Conservation (phyloP, 2,888 invertebrate genomes). For the Coleophora flavipennella region DNA sequence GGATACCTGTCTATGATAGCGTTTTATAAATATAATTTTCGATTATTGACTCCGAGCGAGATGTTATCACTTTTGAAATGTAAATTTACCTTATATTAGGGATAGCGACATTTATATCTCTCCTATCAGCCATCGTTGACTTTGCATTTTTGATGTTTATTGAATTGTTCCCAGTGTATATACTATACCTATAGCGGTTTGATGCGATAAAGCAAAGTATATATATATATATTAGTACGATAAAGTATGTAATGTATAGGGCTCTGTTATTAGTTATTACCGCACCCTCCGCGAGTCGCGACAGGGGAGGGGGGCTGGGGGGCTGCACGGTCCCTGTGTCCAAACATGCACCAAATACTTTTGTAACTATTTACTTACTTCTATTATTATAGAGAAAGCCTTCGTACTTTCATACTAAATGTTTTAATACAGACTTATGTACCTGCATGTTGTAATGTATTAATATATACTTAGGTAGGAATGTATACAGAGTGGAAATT, state of each 20-base stretch:
- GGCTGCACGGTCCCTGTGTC: not conserved
- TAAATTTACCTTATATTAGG: conserved; percentile 61
- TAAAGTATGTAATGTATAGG: too few species aligned
- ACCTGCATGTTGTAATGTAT: too few species aligned
- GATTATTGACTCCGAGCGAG: conserved; percentile 44
- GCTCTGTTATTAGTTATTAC: too few species aligned
- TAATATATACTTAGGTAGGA: too few species aligned
- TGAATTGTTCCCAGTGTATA: conserved; percentile 42
- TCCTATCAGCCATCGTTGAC: conserved; percentile 58
- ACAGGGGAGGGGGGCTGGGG: not conserved
- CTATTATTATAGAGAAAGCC: not conserved
- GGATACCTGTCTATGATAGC: too few species aligned
- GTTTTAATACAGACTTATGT: too few species aligned
- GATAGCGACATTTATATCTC: conserved; percentile 55
- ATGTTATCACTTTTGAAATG: conserved; percentile 67
- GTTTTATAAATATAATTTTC: conserved; percentile 49
- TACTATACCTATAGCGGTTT: too few species aligned
- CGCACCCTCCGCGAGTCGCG: not conserved
- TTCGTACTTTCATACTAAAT: not conserved
- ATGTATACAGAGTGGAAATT: too few species aligned
- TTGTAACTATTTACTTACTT: not conserved
- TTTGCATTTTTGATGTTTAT: conserved; percentile 63
- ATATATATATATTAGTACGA: too few species aligned
- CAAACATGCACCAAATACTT: not conserved
- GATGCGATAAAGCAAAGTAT: conserved; percentile 27